Conservation (phyloP, 2,113 vertebrate genomes). For the Rhinoderma darwinii region DNA sequence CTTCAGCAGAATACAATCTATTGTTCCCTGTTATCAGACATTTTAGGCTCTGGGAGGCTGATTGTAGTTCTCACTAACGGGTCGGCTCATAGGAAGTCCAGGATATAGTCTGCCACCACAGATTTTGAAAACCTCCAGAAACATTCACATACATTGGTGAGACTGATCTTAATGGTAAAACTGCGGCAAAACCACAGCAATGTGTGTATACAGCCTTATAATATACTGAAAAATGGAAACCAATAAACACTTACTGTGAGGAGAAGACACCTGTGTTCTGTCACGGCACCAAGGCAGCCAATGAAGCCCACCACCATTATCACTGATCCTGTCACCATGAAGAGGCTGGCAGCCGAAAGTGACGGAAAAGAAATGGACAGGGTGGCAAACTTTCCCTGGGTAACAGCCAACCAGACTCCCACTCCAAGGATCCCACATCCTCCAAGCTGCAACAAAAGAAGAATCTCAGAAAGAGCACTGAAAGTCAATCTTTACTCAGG, state of each 20-base stretch:
- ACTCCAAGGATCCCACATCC: constrained; percentile 84
- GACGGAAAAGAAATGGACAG: constrained; percentile 83
- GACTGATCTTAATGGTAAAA: background rate
- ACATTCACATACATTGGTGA: background rate
- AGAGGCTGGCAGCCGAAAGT: constrained; percentile 80
- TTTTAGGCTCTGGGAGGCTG: no score
- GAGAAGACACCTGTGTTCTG: constrained; percentile 82
- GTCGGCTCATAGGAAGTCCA: background rate
- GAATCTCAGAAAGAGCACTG: background rate
- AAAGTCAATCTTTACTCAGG: background rate
- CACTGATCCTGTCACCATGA: constrained; percentile 79
- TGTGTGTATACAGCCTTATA: background rate
- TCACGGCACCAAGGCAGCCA: constrained; percentile 83
- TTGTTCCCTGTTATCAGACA: no score
- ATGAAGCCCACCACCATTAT: constrained; percentile 86
- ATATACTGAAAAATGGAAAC: background rate
- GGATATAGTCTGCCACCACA: background rate
- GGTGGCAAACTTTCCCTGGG: constrained; percentile 81
- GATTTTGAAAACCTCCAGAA: background rate
- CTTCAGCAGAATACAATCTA: no score
- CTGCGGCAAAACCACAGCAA: background rate
- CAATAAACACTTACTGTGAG: constrained; percentile 72
- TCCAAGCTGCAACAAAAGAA: constrained; percentile 71
- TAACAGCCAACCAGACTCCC: constrained; percentile 83
- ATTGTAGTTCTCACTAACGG: background rate